Conservation (phyloP, 1,140 invertebrate species). For the Proctacanthus coquilletti region DNA sequence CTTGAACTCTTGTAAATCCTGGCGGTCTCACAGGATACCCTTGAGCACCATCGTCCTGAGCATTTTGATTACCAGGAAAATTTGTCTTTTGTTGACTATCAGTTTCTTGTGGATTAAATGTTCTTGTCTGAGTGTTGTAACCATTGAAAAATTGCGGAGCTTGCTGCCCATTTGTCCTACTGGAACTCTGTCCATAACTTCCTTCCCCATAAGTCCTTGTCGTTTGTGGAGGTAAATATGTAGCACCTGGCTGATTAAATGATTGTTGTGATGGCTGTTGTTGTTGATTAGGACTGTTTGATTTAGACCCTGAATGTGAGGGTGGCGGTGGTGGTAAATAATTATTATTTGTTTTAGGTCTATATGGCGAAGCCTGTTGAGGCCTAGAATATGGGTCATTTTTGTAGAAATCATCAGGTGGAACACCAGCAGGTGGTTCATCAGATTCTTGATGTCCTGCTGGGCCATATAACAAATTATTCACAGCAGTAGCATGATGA, state of each 20-base stretch:
- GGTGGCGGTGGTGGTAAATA: conserved; percentile 21
- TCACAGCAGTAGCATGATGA: conserved; percentile 26
- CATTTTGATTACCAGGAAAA: not conserved
- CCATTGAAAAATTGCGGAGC: conserved; percentile 3
- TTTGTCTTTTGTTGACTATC: not conserved
- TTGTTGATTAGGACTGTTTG: not conserved
- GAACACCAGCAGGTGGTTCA: conserved; percentile 5
- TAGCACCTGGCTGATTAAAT: not conserved
- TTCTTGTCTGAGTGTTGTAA: not conserved
- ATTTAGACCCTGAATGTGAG: conserved; percentile 12
- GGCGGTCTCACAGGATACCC: conserved; percentile 25
- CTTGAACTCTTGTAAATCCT: conserved; percentile 26
- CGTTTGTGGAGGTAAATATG: conserved; percentile 2
- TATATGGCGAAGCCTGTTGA: conserved; percentile 10
- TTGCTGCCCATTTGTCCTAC: not conserved
- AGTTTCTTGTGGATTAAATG: not conserved
- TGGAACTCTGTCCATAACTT: not conserved
- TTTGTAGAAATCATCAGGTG: conserved; percentile 14
- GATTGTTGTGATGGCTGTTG: conserved; percentile 5
- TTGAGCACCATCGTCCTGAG: conserved; percentile 1
- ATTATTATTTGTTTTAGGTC: conserved; percentile 19
- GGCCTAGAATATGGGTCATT: conserved; percentile 19
- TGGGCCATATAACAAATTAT: conserved; percentile 27
- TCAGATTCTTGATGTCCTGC: conserved; percentile 21
- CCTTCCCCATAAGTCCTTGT: conserved; percentile 6